These are phyloP conservation scores for Synanthedon myopaeformis DNA, from an alignment of 2,888 invertebrate genomes.

Conservation along the genomic window DNA sequence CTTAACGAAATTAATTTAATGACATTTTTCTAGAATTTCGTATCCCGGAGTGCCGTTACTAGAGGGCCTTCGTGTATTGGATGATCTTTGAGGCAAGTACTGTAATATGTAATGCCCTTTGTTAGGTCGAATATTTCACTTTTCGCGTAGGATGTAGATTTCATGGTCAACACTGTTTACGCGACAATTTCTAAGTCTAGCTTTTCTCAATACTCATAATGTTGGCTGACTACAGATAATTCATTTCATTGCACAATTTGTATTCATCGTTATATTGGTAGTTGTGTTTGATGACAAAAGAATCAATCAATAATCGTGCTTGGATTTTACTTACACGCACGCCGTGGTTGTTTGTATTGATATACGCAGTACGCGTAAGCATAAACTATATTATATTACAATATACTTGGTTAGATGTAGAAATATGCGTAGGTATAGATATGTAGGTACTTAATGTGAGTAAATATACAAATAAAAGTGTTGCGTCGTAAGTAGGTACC, in stretches of 20 bases:
- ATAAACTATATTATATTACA: background rate
- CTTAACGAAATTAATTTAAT: slow-evolving; percentile 19
- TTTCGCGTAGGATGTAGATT: slow-evolving; percentile 14
- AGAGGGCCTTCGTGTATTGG: slow-evolving; percentile 58
- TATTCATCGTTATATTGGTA: background rate
- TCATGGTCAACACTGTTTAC: slow-evolving; percentile 44
- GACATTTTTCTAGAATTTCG: slow-evolving; percentile 28
- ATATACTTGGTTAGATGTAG: background rate
- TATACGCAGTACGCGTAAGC: no score
- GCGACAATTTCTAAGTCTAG: background rate
- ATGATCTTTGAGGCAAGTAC: slow-evolving; percentile 67
- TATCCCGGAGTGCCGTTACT: slow-evolving; percentile 44
- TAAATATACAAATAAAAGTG: slow-evolving; percentile 15
- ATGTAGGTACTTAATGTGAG: background rate
- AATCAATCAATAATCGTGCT: background rate
- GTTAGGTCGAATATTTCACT: slow-evolving; percentile 33
- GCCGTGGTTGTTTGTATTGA: background rate
- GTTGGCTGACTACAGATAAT: background rate
- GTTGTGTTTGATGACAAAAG: background rate
- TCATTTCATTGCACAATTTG: background rate
- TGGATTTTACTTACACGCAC: background rate
- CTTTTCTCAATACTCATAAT: no score
- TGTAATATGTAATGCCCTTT: slow-evolving; percentile 26
- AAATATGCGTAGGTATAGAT: slow-evolving; percentile 1
- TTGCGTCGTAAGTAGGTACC: slow-evolving; percentile 18